A percentile compares a stretch with the other conserved stretches of the same genome.
Evolutionary conservation across 2,888 invertebrate species (phyloP).

Genomic region (Drosophila robusta): DNA sequence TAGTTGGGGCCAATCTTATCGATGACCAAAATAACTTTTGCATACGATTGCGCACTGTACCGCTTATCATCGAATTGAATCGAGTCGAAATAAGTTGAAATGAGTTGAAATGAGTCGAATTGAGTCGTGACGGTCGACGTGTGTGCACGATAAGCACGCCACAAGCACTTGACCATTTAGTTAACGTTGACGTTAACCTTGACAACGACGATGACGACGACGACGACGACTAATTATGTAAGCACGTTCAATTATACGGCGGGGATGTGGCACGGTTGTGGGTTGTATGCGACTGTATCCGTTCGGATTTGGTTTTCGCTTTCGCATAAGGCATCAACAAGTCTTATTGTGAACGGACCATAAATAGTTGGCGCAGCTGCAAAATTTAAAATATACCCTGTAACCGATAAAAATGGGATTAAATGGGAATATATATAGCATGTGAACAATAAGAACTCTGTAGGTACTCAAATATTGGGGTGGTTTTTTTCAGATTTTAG

Average conservation of each 20-base stretch:
- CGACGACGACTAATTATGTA: conserved; percentile 46
- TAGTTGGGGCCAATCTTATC: conserved; percentile 47
- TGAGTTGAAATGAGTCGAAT: conserved; percentile 1
- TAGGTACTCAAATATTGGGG: no score
- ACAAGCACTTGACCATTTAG: conserved; percentile 50
- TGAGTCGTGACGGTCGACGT: conserved; percentile 5
- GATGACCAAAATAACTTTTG: conserved; percentile 22
- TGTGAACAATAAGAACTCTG: no score
- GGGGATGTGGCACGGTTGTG: conserved; percentile 6
- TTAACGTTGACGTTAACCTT: conserved; percentile 46
- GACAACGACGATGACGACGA: conserved; percentile 22
- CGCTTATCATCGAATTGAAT: conserved; percentile 34
- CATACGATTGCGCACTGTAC: conserved; percentile 3
- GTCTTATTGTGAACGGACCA: conserved; percentile 31
- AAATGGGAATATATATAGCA: no score
- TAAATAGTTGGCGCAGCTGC: conserved; percentile 32
- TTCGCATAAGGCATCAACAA: conserved; percentile 39
- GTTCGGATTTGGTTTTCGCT: conserved; percentile 15
- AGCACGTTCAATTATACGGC: conserved; percentile 13
- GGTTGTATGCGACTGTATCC: conserved; percentile 1
- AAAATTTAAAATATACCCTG: conserved; percentile 22
- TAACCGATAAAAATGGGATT: background rate
- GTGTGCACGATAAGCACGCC: conserved; percentile 32
- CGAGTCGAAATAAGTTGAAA: conserved; percentile 5
- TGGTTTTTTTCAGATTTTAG: no score